A percentile compares a stretch with the other conserved stretches of the same genome.
phyloP scores from a whole-genome alignment of 2,797 vertebrate genomes.

The Gallinago nigripennis region DNA sequence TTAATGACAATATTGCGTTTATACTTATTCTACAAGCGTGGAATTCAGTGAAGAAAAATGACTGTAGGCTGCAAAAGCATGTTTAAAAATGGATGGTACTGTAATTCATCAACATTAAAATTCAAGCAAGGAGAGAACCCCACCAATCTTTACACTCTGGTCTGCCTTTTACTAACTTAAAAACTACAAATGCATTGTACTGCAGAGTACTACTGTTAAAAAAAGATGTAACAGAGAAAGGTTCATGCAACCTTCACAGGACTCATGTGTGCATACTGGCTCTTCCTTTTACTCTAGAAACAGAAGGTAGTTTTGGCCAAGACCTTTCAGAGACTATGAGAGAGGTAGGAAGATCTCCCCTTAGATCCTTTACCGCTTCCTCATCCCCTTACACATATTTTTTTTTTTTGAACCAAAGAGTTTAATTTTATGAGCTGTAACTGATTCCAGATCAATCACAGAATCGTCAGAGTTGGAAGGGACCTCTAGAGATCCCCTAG shows the following conservation, averaged over 20 bases:
- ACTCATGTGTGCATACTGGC: not conserved
- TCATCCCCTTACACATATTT: not conserved
- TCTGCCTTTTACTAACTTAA: not conserved
- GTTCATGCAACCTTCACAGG: not conserved
- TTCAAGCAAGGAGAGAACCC: not conserved
- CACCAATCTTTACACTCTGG: not conserved
- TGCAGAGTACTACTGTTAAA: not conserved
- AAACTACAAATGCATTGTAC: not conserved
- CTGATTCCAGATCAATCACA: not conserved
- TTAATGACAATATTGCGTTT: not conserved
- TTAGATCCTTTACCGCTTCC: not conserved
- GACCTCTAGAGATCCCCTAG: no score
- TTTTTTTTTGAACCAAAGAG: not conserved
- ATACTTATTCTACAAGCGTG: not conserved
- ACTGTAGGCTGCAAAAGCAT: not conserved
- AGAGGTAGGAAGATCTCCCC: not conserved
- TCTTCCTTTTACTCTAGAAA: not conserved
- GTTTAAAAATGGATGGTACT: not conserved
- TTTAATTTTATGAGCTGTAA: not conserved
- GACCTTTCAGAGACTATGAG: not conserved
- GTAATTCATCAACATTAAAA: not conserved
- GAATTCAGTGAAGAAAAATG: not conserved
- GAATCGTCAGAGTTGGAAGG: no score
- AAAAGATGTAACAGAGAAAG: not conserved
- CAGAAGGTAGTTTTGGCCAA: not conserved